Base-by-base conservation (phyloP, 2,888 invertebrate species). In the Zonitis immaculata region DNA sequence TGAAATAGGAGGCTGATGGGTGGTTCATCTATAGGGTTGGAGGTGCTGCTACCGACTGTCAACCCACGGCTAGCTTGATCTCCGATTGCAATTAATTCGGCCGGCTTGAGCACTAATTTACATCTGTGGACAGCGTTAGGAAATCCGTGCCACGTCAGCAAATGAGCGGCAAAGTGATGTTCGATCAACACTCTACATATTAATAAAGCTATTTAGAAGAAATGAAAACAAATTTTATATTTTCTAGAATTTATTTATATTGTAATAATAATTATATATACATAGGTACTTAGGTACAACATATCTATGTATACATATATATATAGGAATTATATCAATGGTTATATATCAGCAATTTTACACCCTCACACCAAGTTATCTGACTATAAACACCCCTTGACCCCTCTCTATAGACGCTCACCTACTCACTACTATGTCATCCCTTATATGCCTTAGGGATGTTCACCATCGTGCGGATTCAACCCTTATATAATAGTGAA, bases 61-160 rank as follows among this genome's bases (percentile, higher is more conserved):
- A 68, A 66, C 66, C 66, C 66, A 66, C 61, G 71, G 68, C 69
- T 63, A 68, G 71, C 71, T 65, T 68, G 73, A 73, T 73, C 73
- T 73, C 73, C 71, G 70, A 73, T 73, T 70, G 73, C 73, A 74
- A 73, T 74, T 74, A 74, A 74, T 73, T 68, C 67, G 70, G 67
- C 69, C 72, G 69, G 71, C 67, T 70, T 67, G 66, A 70, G 70
- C 70, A 70, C 71, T 73, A 74, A 74, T 74, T 74, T 73, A 71
- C 73, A 74, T 73, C 73, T 73, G 73, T 69, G 73, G 74, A 74
- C 73, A 72, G 69, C 60, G 57, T 51, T 60, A 55, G 52, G 56
- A 54, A 56, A 50, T 52, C 52, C 39, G n/a, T 52, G 51, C 47
- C 54, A 58, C 35, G 50, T n/a, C 51, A 43, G 25, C 45, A 55